Conservation (phyloP, 30 jellyfish, hydroid and myxozoan species). For the Cassiopea xamachana region DNA sequence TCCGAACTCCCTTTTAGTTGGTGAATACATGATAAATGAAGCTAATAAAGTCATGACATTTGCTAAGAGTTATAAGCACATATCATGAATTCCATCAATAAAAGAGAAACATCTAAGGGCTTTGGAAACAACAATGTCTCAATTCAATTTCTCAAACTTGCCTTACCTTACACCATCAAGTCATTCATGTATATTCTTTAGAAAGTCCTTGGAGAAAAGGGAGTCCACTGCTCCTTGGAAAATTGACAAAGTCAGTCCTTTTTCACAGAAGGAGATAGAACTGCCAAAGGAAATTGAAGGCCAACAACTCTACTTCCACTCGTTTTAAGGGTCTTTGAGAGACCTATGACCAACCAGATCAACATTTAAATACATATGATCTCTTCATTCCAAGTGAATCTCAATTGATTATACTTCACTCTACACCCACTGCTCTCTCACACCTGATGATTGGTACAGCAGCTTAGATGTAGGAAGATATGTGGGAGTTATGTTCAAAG, state of each 20-base stretch:
- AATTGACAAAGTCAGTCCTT: slow-evolving; percentile 58
- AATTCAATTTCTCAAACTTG: too few relatives aligned
- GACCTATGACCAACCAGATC: slow-evolving; percentile 52
- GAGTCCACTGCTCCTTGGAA: neutral
- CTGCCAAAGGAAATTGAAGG: slow-evolving; percentile 21
- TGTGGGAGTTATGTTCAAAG: slow-evolving; percentile 73
- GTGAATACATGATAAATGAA: too few relatives aligned
- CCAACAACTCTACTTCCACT: slow-evolving; percentile 67
- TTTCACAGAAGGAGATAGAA: slow-evolving; percentile 43
- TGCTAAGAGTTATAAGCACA: too few relatives aligned
- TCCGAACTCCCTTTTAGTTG: too few relatives aligned
- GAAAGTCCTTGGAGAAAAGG: neutral
- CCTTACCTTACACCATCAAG: too few relatives aligned
- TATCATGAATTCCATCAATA: too few relatives aligned
- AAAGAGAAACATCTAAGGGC: too few relatives aligned
- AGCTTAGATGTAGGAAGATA: slow-evolving; percentile 47
- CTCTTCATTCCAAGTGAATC: slow-evolving; percentile 29
- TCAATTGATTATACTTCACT: slow-evolving; percentile 55
- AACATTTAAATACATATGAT: slow-evolving; percentile 18
- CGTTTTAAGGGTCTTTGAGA: slow-evolving; percentile 61
- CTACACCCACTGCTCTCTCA: slow-evolving; percentile 54
- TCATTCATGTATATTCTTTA: neutral
- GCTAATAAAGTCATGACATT: too few relatives aligned
- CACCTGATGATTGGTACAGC: neutral
- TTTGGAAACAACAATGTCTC: too few relatives aligned